Evolutionary conservation across 2,888 invertebrate genomes (phyloP).

Genomic region (Cylloceria caligata): DNA sequence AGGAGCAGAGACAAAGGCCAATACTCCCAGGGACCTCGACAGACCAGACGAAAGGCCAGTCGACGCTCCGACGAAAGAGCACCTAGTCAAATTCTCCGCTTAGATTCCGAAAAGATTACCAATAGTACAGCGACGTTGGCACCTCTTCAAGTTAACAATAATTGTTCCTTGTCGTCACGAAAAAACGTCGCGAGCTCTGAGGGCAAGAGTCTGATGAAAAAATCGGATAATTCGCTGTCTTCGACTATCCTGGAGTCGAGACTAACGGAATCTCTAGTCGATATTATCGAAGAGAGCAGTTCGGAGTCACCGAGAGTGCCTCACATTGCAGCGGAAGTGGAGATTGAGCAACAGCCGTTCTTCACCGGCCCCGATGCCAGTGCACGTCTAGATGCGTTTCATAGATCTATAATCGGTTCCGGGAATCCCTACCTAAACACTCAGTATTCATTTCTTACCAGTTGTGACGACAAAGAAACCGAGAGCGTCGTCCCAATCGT

Average conservation of each 20-base stretch:
- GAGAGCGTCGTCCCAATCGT: constrained; percentile 31
- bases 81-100: constrained; percentile 19
- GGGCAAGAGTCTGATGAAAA: neutral
- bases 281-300: neutral
- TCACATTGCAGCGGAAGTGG: neutral
- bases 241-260: neutral
- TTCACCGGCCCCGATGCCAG: neutral
- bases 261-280: neutral
- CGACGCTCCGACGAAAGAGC: constrained; percentile 13
- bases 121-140: neutral
- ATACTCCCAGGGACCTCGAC: neutral
- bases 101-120: neutral
- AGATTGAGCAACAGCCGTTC: neutral
- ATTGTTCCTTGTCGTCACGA: neutral
- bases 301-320: neutral
- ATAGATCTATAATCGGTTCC: constrained; percentile 24
- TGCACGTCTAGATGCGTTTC: constrained; percentile 13
- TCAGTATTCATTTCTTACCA: neutral
- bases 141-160: neutral
- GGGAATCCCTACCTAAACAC: constrained; percentile 10
- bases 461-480: constrained; percentile 20
- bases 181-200: neutral
- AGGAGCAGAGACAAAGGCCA: constrained; percentile 1
- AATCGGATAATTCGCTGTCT: neutral
- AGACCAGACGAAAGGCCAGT: constrained; percentile 22